Conservation (phyloP, 1,140 invertebrate species). For the Paraescarpia echinospica region DNA sequence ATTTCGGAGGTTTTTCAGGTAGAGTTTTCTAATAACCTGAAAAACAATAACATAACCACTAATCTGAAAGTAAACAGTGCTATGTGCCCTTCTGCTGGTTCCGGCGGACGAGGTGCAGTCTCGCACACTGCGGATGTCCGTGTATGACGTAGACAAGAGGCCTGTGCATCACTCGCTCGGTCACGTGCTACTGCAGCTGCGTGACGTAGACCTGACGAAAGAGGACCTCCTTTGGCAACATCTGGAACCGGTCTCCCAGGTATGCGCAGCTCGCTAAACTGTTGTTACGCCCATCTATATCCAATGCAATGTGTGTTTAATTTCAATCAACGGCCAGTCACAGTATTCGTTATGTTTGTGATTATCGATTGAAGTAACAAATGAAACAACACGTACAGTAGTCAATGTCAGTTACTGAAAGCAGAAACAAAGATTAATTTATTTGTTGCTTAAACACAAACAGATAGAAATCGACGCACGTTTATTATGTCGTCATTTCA, state of each 20-base stretch:
- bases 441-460: background rate
- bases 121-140: constrained; percentile 46
- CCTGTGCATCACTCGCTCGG: constrained; percentile 53
- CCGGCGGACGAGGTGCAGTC: constrained; percentile 33
- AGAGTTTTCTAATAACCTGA: too few species aligned
- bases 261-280: constrained; percentile 17
- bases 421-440: background rate
- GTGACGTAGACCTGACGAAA: constrained; percentile 43
- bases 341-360: background rate
- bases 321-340: too few species aligned
- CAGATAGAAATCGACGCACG: background rate
- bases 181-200: constrained; percentile 47
- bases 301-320: background rate
- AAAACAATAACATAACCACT: too few species aligned
- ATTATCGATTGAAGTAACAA: background rate
- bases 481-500: background rate
- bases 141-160: constrained; percentile 55
- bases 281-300: background rate
- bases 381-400: too few species aligned
- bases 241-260: constrained; percentile 44
- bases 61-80: too few species aligned
- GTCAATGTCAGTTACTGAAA: background rate
- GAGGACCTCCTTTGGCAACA: constrained; percentile 43
- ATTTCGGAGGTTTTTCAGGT: too few species aligned
- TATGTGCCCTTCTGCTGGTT: too few species aligned